These are phyloP conservation scores for Heliconius ethilla DNA, from an alignment of 2,888 invertebrate species.

Conservation along the genomic window DNA sequence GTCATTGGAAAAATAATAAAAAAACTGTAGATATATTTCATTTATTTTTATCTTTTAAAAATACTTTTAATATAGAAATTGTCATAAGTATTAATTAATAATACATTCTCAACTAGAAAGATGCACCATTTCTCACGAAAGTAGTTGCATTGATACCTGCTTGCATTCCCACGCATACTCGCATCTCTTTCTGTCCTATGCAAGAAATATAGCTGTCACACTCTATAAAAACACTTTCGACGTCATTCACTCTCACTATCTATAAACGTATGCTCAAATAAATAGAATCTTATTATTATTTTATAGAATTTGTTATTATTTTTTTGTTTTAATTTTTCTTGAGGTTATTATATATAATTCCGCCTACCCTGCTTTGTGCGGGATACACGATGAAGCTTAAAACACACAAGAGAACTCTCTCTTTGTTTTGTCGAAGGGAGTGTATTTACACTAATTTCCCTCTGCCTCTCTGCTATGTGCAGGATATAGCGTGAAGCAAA, in stretches of 20 bases:
- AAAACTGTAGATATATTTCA: too few species aligned
- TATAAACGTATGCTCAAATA: slow-evolving; percentile 56
- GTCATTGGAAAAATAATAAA: too few species aligned
- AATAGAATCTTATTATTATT: slow-evolving; percentile 42
- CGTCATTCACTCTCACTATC: slow-evolving; percentile 82
- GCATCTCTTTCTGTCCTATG: slow-evolving; percentile 53
- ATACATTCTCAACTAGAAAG: not conserved
- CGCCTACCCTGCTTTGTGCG: too few species aligned
- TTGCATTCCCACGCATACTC: slow-evolving; percentile 64
- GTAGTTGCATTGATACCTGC: slow-evolving; percentile 71
- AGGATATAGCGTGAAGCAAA: too few species aligned
- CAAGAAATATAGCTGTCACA: slow-evolving; percentile 48
- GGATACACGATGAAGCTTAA: too few species aligned
- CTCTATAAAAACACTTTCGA: slow-evolving; percentile 61
- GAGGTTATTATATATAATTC: too few species aligned
- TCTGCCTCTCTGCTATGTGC: too few species aligned
- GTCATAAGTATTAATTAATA: not conserved
- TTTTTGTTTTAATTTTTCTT: too few species aligned
- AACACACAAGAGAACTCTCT: too few species aligned
- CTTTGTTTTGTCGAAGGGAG: too few species aligned
- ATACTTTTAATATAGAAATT: not conserved
- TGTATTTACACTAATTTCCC: too few species aligned
- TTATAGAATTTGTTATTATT: not conserved
- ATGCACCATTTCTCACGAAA: slow-evolving; percentile 49
- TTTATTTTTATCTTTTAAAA: not conserved